Evolutionary conservation across 2,888 invertebrate species (phyloP).

Genomic region (Odontothrips loti): DNA sequence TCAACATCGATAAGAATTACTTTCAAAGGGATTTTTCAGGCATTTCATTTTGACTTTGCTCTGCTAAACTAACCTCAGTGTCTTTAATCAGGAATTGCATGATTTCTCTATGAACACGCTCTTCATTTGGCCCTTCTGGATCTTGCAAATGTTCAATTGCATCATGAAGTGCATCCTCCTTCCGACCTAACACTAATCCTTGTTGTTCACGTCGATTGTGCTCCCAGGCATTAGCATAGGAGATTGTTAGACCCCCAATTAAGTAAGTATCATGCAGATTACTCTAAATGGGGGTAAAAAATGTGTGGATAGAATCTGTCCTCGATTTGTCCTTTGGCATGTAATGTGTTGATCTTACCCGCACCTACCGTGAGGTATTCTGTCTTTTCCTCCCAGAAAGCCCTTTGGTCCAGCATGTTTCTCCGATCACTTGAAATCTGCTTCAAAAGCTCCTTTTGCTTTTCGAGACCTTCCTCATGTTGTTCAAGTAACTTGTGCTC

Average conservation of each 20-base stretch:
- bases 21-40: neutral
- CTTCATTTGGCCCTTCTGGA: constrained; percentile 8
- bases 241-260: neutral
- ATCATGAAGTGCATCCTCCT: neutral
- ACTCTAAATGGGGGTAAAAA: neutral
- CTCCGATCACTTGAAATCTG: neutral
- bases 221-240: neutral
- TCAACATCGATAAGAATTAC: neutral
- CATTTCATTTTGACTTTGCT: neutral
- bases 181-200: neutral
- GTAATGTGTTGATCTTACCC: neutral
- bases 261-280: neutral
- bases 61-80: neutral
- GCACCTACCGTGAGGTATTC: neutral
- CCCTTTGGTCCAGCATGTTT: neutral
- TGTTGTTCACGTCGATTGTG: constrained; percentile 4
- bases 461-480: neutral
- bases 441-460: neutral
- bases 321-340: neutral
- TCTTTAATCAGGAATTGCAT: neutral
- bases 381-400: neutral
- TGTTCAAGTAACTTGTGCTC: neutral
- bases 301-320: neutral
- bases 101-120: neutral
- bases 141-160: neutral